Base-by-base conservation (phyloP, 2,888 invertebrate genomes). In the Psylliodes chrysocephalus region DNA sequence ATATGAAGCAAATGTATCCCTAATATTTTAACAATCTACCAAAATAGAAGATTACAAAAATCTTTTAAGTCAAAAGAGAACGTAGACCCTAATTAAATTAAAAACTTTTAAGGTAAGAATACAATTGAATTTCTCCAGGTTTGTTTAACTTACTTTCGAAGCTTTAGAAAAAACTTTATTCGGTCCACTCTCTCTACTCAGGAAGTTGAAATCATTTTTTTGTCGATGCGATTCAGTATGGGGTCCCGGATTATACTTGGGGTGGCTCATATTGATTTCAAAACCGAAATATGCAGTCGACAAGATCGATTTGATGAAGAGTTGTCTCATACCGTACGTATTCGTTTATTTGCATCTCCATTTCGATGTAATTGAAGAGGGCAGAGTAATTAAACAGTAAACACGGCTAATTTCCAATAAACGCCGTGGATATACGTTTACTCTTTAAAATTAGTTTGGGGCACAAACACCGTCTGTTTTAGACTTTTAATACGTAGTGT, bases 391-490 rank as follows among this genome's bases (percentile, higher is more conserved):
- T 56, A 63, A 55, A 56, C 51, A 40, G 63, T 63, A 63, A 63
- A 63, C 55, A 63, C 44, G 55, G 51, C 56, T 63, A 63, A 63
- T 63, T 63, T 63, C 49, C 42, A 44, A 56, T 63, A 55, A 56
- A 63, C 55, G 63, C 63, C 44, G n/a, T n/a, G n/a, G n/a, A 53
- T 53, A 33, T 56, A 46, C 55, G 44, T 46, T 15, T 55, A 46
- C 46, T 56, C 46, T 46, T 46, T 33, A 47, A 56, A 56, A 56
- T 33, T 56, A 44, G 46, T 56, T 56, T 28, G 56, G 46, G 56
- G 15, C 19, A 33, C 46, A 56, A 46, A 46, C 30, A 38, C 38
- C 38, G 38, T 60, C 60, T 60, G 60, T 53, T 60, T 25, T 33
- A 46, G 52, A 54, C 46, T 56, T 56, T 56, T 56, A 56, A 33